A percentile compares a stretch with the other conserved stretches of the same genome.
Evolutionary conservation across 2,797 vertebrate species (phyloP).

Genomic region (Poeciliopsis infans): DNA sequence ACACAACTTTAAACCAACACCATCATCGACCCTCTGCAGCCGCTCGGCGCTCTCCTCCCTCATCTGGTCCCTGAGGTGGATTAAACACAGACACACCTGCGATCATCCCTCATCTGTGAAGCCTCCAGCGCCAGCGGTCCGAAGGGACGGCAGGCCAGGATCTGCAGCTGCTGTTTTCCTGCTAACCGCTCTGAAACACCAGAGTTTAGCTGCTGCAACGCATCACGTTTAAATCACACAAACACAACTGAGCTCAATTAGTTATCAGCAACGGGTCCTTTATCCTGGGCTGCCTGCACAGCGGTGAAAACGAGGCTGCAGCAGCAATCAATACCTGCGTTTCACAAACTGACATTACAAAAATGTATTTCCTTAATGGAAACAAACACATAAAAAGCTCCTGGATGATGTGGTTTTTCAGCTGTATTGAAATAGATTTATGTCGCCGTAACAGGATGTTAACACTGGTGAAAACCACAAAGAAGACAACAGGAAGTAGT

Average conservation of each 20-base stretch:
- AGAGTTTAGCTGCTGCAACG: constrained; percentile 48
- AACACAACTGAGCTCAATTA: constrained; percentile 46
- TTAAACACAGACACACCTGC: constrained; percentile 74
- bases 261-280: constrained; percentile 21
- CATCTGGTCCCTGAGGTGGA: constrained; percentile 53
- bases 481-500: too few species aligned
- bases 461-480: too few species aligned
- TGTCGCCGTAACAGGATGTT: too few species aligned
- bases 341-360: too few species aligned
- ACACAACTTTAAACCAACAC: constrained; percentile 46
- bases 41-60: constrained; percentile 29
- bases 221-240: constrained; percentile 40
- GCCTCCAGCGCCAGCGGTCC: constrained; percentile 59
- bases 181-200: constrained; percentile 59
- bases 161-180: constrained; percentile 56
- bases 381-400: too few species aligned
- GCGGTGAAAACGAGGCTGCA: not conserved
- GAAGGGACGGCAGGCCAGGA: constrained; percentile 45
- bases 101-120: constrained; percentile 72
- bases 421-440: too few species aligned
- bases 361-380: too few species aligned
- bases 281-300: constrained; percentile 9
- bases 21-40: constrained; percentile 41
- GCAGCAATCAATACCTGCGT: not conserved
- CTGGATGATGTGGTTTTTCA: too few species aligned